Evolutionary conservation across 2,888 invertebrate genomes (phyloP), one percentile per base, ranked within the genome.

Genomic region (Rotaria magnacalcarata): DNA sequence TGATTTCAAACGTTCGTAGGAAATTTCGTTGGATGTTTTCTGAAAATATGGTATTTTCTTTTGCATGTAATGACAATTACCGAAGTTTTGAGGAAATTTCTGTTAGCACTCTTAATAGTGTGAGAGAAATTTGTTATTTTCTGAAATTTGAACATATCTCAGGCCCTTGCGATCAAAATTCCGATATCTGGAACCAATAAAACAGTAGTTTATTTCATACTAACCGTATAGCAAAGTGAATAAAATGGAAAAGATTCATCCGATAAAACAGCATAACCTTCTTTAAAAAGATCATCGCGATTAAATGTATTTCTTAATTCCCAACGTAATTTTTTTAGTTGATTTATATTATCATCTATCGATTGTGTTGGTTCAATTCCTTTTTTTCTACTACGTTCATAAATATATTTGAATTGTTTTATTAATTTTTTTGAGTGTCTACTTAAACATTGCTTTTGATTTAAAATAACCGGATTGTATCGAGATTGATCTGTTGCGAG

Each of bases 141-240:
- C 50, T 50, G 8, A 50, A 50, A 11, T 50, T 2, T 34, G 34
- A 34, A 34, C 34, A 34, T 34, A 34, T 34, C 34, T 34, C 34
- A 34, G 34, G 34, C 34, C 34, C 34, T 2, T 34, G 34, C 34
- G 34, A 34, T 50, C 50, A 5, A 50, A 50, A 50, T 50, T 50
- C 34, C 34, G 34, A 34, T 34, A 34, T 34, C 34, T 34, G 34
- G 34, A 34, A 47, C 47, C 11, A 7, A 10, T 10, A 10, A 11
- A 47, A 11, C 7, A 47, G 47, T 47, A 7, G 11, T 47, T 10
- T 47, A 47, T 47, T 47, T 67, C 19, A 21, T 54, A 54, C 47
- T 47, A 24, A 80, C 80, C 80, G 47, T 80, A n/a, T 80, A 80
- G 14, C 80, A 80, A n/a, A 80, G 47, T n/a, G 80, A 80, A 80